These are phyloP conservation scores for Cirrhinus molitorella DNA, from an alignment of 2,797 vertebrate species.

Conservation along the genomic window DNA sequence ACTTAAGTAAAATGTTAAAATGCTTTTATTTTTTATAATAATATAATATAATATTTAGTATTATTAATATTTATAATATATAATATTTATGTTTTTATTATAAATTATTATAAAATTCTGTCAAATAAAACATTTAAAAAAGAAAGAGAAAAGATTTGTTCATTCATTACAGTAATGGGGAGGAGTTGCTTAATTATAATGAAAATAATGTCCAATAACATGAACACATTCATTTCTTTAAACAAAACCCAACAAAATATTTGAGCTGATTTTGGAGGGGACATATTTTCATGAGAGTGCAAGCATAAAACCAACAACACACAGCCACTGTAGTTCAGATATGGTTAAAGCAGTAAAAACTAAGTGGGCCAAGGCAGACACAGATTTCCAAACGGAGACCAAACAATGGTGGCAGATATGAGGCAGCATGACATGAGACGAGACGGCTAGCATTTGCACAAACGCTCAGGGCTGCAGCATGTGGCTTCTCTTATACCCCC, in stretches of 20 bases:
- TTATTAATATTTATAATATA: too few relatives aligned
- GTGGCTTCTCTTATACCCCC: conserved; percentile 47
- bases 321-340: background rate
- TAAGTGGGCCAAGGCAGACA: background rate
- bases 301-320: background rate
- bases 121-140: background rate
- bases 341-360: background rate
- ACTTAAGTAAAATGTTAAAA: too few relatives aligned
- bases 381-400: background rate
- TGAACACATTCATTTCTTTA: background rate
- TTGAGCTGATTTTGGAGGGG: background rate
- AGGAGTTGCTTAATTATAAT: background rate
- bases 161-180: background rate
- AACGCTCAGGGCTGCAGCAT: conserved; percentile 37
- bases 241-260: background rate
- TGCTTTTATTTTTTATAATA: too few relatives aligned
- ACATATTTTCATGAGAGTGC: background rate
- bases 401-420: background rate
- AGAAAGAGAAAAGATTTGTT: background rate
- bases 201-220: background rate
- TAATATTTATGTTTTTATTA: too few relatives aligned
- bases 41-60: too few relatives aligned
- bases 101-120: too few relatives aligned
- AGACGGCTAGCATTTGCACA: conserved; percentile 32
- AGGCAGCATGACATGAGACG: background rate